Evolutionary conservation across 1,140 invertebrate genomes (phyloP), one percentile per base, ranked within the genome.

Genomic region (Papilio glaucus): DNA sequence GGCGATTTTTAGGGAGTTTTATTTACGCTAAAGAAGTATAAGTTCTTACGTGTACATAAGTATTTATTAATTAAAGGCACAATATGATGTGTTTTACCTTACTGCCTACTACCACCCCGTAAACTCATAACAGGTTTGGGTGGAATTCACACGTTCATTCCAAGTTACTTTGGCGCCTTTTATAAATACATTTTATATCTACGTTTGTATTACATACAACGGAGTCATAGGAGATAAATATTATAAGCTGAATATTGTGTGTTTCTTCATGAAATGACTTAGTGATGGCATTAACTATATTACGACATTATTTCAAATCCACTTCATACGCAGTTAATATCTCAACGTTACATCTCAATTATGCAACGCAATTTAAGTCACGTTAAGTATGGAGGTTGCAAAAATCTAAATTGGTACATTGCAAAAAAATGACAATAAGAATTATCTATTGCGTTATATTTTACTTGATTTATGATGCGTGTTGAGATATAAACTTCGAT

Each of bases 281-380:
- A 57, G 45, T 15, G 41, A 42, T 42, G 42, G 45, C 21, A 57
- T 57, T 57, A 57, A 57, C 18, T 24, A 26, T 70, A 13, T 53
- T 45, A 68, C 63, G 21, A 67, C 24, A 26, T 45, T 45, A 68
- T 68, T 45, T 68, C 39, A 45, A 68, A 68, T 42, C 39, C 21
- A 60, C 57, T 33, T 33, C 6, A 33, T 33, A 33, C 29, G 29
- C 2, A 33, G 29, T 33, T 33, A 33, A 33, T 33, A 42, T 45
- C 24, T 12, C 21, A 10, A 21, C 10, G 4, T 21, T 41, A 12
- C 37, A 41, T 24, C 4, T 12, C n/a, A n/a, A 13, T 68, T 68
- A 15, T 41, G 39, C 39, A 68, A 68, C 18, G 21, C 29, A 68
- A 68, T 68, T 67, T 45, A 24, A 45, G 15, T 41, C 38, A 2